Conservation (phyloP, 2,888 invertebrate species). For the Leptinotarsa juncta region DNA sequence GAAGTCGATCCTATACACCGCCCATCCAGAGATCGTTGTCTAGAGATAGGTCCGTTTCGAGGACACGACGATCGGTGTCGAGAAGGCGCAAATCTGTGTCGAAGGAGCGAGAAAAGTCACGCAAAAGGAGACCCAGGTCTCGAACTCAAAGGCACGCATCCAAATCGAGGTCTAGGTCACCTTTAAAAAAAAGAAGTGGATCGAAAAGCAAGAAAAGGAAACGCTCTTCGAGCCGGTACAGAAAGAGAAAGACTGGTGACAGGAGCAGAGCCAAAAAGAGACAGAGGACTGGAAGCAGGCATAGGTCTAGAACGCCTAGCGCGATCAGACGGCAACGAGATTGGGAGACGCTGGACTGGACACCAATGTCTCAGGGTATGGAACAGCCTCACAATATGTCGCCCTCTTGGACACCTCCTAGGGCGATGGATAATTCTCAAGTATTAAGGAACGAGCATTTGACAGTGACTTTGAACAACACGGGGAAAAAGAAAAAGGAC, state of each 20-base stretch:
- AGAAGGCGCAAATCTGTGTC: conserved; percentile 49
- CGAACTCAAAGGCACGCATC: conserved; percentile 51
- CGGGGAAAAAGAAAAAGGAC: conserved; percentile 66
- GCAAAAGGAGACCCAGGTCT: conserved; percentile 49
- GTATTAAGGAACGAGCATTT: conserved; percentile 68
- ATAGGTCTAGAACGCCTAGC: conserved; percentile 56
- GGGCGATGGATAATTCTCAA: conserved; percentile 58
- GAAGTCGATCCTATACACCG: conserved; percentile 55
- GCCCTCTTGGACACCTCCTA: conserved; percentile 75
- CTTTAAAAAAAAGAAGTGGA: conserved; percentile 42
- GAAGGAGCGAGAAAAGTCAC: conserved; percentile 49
- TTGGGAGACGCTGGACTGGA: conserved; percentile 62
- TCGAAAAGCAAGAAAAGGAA: conserved; percentile 57
- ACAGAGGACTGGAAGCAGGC: conserved; percentile 61
- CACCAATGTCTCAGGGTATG: conserved; percentile 71
- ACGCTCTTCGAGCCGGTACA: conserved; percentile 56
- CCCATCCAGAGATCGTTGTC: conserved; percentile 55
- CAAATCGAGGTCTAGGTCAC: conserved; percentile 50
- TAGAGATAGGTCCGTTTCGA: conserved; percentile 49
- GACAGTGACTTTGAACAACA: conserved; percentile 72
- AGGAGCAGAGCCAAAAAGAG: conserved; percentile 56
- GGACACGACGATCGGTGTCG: conserved; percentile 47
- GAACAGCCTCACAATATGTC: conserved; percentile 56
- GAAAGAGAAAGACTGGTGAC: conserved; percentile 56
- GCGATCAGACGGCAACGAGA: conserved; percentile 51